Percentiles rank a stretch among this genome's conserved stretches.
These are phyloP conservation scores for Spheniscus mendiculus DNA, from an alignment of 2,113 vertebrate genomes.

Conservation along the genomic window DNA sequence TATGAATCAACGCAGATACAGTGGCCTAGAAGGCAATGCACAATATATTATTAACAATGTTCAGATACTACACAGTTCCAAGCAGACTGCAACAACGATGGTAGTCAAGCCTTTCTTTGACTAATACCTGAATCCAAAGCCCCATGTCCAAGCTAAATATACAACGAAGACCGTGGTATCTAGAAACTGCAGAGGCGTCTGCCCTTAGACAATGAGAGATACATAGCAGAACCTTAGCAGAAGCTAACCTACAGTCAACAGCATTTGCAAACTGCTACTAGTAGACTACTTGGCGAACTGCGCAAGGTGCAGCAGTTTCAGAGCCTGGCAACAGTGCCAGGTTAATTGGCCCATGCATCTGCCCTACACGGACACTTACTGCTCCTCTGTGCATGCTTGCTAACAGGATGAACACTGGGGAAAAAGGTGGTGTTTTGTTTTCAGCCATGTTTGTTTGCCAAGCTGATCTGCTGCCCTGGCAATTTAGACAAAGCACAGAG, in stretches of 20 bases:
- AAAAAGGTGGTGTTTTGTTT: background rate
- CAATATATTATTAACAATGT: background rate
- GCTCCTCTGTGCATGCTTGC: background rate
- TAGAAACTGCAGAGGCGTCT: background rate
- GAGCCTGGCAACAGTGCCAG: background rate
- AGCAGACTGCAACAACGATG: background rate
- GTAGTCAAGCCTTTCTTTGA: background rate
- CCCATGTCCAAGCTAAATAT: background rate
- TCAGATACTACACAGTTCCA: background rate
- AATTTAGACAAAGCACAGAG: background rate
- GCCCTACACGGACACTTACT: background rate
- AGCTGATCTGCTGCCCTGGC: background rate
- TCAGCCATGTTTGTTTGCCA: background rate
- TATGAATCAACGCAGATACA: background rate
- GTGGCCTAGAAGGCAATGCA: background rate
- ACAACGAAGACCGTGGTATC: background rate
- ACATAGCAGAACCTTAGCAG: background rate
- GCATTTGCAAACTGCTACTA: background rate
- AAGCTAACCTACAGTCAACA: background rate
- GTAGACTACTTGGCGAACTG: background rate
- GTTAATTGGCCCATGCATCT: background rate
- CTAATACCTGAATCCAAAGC: background rate
- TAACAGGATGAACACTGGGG: background rate
- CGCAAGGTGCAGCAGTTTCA: rapidly evolving
- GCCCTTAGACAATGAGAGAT: background rate